Conservation (phyloP, 1,140 invertebrate genomes). For the Aphelinus atriplicis region DNA sequence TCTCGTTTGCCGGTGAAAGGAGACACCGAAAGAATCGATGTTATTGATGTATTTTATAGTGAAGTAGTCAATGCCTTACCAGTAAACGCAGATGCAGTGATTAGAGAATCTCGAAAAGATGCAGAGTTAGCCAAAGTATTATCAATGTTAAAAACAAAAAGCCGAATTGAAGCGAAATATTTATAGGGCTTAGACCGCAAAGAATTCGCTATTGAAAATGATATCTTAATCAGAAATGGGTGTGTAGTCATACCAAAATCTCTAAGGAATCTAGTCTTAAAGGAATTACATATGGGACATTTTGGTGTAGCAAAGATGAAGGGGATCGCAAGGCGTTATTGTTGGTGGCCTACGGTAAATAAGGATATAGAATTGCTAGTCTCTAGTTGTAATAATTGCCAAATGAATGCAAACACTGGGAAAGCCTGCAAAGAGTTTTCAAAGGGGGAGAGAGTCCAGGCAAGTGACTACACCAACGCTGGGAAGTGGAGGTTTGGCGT, state of each 20-base stretch:
- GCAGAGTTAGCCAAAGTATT: neutral
- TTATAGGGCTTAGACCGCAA: neutral
- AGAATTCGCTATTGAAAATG: slow-evolving; percentile 18
- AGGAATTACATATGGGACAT: slow-evolving; percentile 58
- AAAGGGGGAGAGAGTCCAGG: neutral
- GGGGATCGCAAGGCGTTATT: slow-evolving; percentile 55
- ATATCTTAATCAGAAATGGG: slow-evolving; percentile 24
- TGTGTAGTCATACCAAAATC: slow-evolving; percentile 55
- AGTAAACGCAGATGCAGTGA: neutral
- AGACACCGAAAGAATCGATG: too few relatives aligned
- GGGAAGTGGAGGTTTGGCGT: too few relatives aligned
- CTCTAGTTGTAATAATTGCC: slow-evolving; percentile 50
- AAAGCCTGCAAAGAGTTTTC: slow-evolving; percentile 3
- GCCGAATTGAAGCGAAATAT: neutral
- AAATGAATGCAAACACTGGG: neutral
- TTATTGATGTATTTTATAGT: neutral
- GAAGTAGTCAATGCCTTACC: neutral
- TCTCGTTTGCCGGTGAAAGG: slow-evolving; percentile 36
- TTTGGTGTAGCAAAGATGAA: slow-evolving; percentile 63
- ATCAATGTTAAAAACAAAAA: neutral
- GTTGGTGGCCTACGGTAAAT: slow-evolving; percentile 62
- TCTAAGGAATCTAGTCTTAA: slow-evolving; percentile 52
- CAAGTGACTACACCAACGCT: neutral
- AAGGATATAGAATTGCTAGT: slow-evolving; percentile 52
- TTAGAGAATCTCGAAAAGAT: neutral